phyloP scores from a whole-genome alignment of 2,888 invertebrate genomes.

The Dynastes tityus region DNA sequence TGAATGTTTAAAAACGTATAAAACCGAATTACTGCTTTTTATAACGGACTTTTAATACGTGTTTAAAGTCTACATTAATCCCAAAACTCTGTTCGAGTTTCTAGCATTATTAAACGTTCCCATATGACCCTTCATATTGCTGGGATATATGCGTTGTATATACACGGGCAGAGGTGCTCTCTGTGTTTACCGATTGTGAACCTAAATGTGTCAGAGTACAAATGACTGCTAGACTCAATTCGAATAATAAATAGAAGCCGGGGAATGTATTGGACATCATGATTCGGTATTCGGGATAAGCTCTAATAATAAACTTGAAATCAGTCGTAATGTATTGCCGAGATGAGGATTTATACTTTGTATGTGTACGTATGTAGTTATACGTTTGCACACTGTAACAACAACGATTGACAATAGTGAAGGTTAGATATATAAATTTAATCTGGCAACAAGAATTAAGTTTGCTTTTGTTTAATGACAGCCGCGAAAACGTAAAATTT shows the following conservation, averaged over 20 bases:
- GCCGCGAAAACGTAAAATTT: too few relatives aligned
- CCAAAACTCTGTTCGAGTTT: conserved; percentile 45
- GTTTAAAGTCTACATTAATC: conserved; percentile 53
- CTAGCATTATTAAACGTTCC: conserved; percentile 56
- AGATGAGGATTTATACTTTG: too few relatives aligned
- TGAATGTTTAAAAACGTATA: conserved; percentile 23
- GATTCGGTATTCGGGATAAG: conserved; percentile 54
- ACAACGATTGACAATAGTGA: too few relatives aligned
- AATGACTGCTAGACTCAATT: conserved; percentile 45
- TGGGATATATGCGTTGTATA: conserved; percentile 1
- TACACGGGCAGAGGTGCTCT: conserved; percentile 20
- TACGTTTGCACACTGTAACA: too few relatives aligned
- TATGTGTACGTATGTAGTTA: too few relatives aligned
- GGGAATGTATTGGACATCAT: conserved; percentile 55
- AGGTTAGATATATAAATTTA: too few relatives aligned
- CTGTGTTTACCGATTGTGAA: conserved; percentile 50
- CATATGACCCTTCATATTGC: conserved; percentile 1
- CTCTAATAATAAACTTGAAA: conserved; percentile 52
- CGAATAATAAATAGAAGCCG: conserved; percentile 54
- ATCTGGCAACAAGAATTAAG: too few relatives aligned
- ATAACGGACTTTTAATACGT: conserved; percentile 36
- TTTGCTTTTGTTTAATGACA: too few relatives aligned
- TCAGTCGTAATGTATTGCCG: not conserved
- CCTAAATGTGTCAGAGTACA: conserved; percentile 47
- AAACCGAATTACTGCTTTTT: conserved; percentile 34